A percentile compares a stretch with the other conserved stretches of the same genome.
Conservation (phyloP, 2,888 invertebrate species). For the Rhagophthalmus giganteus region DNA sequence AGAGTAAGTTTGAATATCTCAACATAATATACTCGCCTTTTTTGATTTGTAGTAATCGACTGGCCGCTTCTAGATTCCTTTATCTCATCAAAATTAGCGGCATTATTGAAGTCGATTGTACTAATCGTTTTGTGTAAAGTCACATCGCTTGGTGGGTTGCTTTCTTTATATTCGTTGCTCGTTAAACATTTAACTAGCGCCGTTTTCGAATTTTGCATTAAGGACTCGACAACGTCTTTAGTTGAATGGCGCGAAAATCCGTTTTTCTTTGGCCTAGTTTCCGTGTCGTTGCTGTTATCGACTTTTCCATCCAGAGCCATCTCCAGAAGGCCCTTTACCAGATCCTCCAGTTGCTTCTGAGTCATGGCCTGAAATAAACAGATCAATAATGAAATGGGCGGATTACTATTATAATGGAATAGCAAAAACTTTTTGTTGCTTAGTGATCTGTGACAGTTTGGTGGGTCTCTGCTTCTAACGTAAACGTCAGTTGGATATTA, state of each 20-base stretch:
- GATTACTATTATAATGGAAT: conserved; percentile 1
- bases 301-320: conserved; percentile 24
- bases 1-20: too few relatives aligned
- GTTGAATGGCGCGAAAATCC: background rate
- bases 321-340: conserved; percentile 50
- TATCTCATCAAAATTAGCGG: too few relatives aligned
- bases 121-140: too few relatives aligned
- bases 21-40: too few relatives aligned
- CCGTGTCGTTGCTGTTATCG: conserved; percentile 9
- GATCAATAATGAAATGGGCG: conserved; percentile 23
- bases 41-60: too few relatives aligned
- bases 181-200: too few relatives aligned
- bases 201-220: background rate
- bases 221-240: background rate
- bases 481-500: conserved; percentile 8
- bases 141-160: too few relatives aligned
- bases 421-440: conserved; percentile 6
- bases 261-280: conserved; percentile 18
- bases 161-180: too few relatives aligned
- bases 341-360: conserved; percentile 48
- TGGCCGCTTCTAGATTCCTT: background rate
- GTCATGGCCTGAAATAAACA: conserved; percentile 39
- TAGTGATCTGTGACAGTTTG: conserved; percentile 21
- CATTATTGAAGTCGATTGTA: too few relatives aligned
- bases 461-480: conserved; percentile 1